Evolutionary conservation across 2,113 vertebrate genomes (phyloP), one percentile per base, ranked within the genome.

Genomic region (Atractosteus spatula): DNA sequence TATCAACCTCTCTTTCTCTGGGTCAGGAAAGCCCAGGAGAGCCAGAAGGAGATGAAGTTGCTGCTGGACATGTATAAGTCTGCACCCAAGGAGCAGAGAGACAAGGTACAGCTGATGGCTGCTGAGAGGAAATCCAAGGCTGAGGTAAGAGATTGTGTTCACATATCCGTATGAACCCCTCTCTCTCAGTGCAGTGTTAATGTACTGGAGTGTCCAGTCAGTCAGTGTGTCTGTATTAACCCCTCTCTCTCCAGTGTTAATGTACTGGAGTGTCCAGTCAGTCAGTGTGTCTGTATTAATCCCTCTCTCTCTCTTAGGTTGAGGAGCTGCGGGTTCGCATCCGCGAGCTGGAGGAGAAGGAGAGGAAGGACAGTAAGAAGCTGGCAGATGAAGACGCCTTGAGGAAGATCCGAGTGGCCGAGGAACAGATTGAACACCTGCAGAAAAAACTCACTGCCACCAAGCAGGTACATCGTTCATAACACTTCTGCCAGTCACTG

Each of bases 51-150:
- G 86, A 97, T 97, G 95, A 97, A 97, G 73, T 84, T 97, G 47
- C 80, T 97, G 55, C 73, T 97, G 76, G 96, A 97, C 80, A 97
- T 97, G 96, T 96, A 97, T 73, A 97, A 97, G 76, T 96, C 95
- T 0, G 95, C 95, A 0, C 96, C 96, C 71, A 97, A 97, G 78
- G 96, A 97, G 70, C 96, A 97, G 82, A 84, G 96, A 65, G 96
- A 97, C 82, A 97, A 97, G 84, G 95, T 97, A 77, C 95, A 96
- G 82, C 94, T 97, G 4, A 97, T 97, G 96, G 96, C 96, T 0
- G 95, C 96, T 0, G 96, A 97, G 73, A 91, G 93, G 57, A 97
- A 96, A 80, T 93, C 95, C 73, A 97, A 97, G 85, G 96, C 95
- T 0, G 96, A 97, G 95, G 96, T 95, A 71, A 77, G 82, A 0